Percentiles rank a stretch among this genome's conserved stretches.
Evolutionary conservation across 2,113 vertebrate species (phyloP).

Genomic region (Malaclemys terrapin): DNA sequence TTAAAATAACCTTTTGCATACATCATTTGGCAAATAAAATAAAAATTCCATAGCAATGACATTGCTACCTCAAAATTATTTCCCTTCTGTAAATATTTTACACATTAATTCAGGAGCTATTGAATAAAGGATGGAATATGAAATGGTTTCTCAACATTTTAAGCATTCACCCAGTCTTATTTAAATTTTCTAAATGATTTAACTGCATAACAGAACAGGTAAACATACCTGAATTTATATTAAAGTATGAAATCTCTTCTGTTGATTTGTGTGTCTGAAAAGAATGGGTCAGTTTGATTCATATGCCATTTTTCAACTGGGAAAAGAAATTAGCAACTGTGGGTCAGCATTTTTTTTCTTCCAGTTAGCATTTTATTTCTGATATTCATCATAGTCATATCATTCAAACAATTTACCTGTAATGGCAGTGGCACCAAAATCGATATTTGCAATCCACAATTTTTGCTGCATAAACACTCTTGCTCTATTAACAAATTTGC

Average conservation of each 20-base stretch:
- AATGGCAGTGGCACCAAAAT: conserved; percentile 87
- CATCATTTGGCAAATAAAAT: conserved; percentile 5
- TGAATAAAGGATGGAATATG: background rate
- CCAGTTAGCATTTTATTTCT: conserved; percentile 82
- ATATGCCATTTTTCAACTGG: conserved; percentile 71
- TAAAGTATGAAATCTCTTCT: conserved; percentile 79
- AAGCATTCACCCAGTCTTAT: background rate
- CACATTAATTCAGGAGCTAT: background rate
- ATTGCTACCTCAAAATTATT: background rate
- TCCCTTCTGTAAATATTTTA: conserved; percentile 14
- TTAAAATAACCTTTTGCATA: conserved; percentile 58
- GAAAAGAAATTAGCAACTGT: conserved; percentile 74
- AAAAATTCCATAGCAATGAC: background rate
- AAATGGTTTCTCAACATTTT: background rate
- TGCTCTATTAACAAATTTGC: conserved; percentile 80
- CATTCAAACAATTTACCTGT: conserved; percentile 91
- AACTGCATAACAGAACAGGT: conserved; percentile 33
- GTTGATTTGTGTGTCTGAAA: conserved; percentile 83
- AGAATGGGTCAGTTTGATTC: conserved; percentile 76
- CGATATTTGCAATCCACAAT: conserved; percentile 86
- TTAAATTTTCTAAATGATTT: conserved; percentile 35
- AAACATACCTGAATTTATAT: conserved; percentile 75
- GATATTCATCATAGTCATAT: conserved; percentile 89
- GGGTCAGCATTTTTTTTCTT: conserved; percentile 87
- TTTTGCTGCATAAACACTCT: conserved; percentile 91